Percentiles rank a stretch among this genome's conserved stretches.
phyloP scores from a whole-genome alignment of 2,888 invertebrate species.

The Taenaris catops region DNA sequence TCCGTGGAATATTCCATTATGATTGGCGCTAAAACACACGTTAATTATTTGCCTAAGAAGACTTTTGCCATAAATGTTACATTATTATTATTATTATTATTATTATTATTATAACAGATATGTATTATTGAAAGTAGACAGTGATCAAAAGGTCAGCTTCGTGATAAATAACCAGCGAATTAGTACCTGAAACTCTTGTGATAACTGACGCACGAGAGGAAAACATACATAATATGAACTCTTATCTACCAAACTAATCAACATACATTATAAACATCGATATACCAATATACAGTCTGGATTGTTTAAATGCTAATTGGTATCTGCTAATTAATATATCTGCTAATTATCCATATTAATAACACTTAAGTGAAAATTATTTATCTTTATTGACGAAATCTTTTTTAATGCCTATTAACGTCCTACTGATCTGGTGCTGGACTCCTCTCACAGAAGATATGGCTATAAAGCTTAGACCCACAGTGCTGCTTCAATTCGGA shows the following conservation, averaged over 20 bases:
- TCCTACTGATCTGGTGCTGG: too few species aligned
- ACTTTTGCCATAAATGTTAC: constrained; percentile 6
- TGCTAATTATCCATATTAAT: too few species aligned
- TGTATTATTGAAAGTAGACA: constrained; percentile 6
- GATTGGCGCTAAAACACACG: too few species aligned
- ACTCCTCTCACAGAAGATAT: too few species aligned
- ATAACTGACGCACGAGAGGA: constrained; percentile 18
- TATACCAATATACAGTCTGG: constrained; percentile 12
- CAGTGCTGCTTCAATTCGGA: too few species aligned
- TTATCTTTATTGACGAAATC: too few species aligned
- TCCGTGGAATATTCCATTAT: too few species aligned
- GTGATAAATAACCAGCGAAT: constrained; percentile 18
- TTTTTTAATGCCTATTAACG: too few species aligned
- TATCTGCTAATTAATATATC: too few species aligned
- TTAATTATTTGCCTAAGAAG: constrained; percentile 1
- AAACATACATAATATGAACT: constrained; percentile 7
- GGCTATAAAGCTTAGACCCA: too few species aligned
- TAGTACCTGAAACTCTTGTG: constrained; percentile 17
- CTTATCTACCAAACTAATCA: constrained; percentile 21
- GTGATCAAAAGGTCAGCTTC: constrained; percentile 17
- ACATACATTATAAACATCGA: constrained; percentile 17
- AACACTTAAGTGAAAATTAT: too few species aligned
- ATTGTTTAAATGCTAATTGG: constrained; percentile 1
- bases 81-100: too few species aligned
- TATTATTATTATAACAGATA: constrained; percentile 5